Evolutionary conservation across 2,888 invertebrate genomes (phyloP).

Genomic region (Parelbella ahira): DNA sequence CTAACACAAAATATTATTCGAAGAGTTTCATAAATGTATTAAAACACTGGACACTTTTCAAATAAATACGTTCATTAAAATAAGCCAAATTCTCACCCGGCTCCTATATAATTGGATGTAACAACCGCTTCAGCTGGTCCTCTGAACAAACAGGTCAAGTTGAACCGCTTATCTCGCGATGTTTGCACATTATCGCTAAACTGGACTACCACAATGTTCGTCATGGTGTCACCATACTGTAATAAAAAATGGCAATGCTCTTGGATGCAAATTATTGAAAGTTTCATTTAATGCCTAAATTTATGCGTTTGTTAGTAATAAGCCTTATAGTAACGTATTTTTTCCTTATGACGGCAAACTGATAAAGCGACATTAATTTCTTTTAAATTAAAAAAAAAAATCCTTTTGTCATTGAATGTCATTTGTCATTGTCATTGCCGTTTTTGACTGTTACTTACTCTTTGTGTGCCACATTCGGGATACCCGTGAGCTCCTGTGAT

Average conservation of each 20-base stretch:
- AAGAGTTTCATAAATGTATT: too few species aligned
- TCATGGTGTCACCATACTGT: constrained; percentile 95
- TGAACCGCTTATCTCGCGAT: constrained; percentile 93
- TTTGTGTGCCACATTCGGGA: constrained; percentile 94
- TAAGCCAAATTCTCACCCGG: constrained; percentile 83
- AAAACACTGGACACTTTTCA: constrained; percentile 32
- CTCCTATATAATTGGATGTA: constrained; percentile 94
- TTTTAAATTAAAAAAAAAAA: too few species aligned
- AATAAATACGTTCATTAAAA: constrained; percentile 35
- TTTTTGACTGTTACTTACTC: constrained; percentile 83
- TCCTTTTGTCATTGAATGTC: too few species aligned
- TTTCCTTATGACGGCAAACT: too few species aligned
- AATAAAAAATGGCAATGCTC: too few species aligned
- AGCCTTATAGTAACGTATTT: too few species aligned
- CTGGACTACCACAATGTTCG: constrained; percentile 95
- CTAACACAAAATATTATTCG: too few species aligned
- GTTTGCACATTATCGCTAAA: constrained; percentile 97
- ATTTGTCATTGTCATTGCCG: too few species aligned
- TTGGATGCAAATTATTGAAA: too few species aligned
- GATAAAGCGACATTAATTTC: too few species aligned
- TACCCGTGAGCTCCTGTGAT: constrained; percentile 96
- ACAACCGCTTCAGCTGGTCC: constrained; percentile 96
- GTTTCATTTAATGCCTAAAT: too few species aligned
- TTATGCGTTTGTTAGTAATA: too few species aligned
- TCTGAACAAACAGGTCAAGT: constrained; percentile 94